Conservation (phyloP, 2,797 vertebrate species). For the Melanotaenia trifasciata region DNA sequence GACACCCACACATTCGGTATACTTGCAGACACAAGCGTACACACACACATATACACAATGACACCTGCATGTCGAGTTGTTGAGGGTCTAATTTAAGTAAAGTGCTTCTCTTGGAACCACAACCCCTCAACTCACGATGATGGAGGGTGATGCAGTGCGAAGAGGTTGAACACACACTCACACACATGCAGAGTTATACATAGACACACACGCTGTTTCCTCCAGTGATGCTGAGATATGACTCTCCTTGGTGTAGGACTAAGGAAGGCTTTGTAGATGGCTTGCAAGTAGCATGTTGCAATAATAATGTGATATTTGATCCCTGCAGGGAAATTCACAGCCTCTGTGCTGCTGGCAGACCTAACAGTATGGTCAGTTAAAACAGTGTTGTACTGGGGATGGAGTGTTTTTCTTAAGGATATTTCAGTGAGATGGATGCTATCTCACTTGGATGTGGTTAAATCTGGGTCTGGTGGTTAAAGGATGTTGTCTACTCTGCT, state of each 20-base stretch:
- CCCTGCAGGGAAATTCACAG: conserved; percentile 53
- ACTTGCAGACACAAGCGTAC: conserved; percentile 33
- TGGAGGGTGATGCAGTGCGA: conserved; percentile 66
- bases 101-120: conserved; percentile 81
- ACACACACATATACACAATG: conserved; percentile 43
- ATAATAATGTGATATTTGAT: conserved; percentile 70
- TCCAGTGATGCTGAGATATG: conserved; percentile 57
- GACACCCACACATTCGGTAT: conserved; percentile 43
- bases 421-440: conserved; percentile 43
- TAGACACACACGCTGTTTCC: conserved; percentile 54
- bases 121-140: conserved; percentile 74
- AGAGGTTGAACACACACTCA: conserved; percentile 57
- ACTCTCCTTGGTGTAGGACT: conserved; percentile 49
- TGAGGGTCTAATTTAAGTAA: conserved; percentile 83
- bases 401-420: conserved; percentile 60
- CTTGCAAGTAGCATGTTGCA: conserved; percentile 59
- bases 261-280: conserved; percentile 57
- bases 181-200: conserved; percentile 29
- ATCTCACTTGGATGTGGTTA: conserved; percentile 43
- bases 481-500: conserved; percentile 46
- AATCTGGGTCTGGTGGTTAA: conserved; percentile 43
- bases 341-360: conserved; percentile 43
- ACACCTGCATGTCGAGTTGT: conserved; percentile 78
- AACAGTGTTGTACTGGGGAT: conserved; percentile 10
- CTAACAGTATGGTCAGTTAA: conserved; percentile 47